phyloP scores from a whole-genome alignment of 2,113 vertebrate species.

The Anser brachyrhynchus region DNA sequence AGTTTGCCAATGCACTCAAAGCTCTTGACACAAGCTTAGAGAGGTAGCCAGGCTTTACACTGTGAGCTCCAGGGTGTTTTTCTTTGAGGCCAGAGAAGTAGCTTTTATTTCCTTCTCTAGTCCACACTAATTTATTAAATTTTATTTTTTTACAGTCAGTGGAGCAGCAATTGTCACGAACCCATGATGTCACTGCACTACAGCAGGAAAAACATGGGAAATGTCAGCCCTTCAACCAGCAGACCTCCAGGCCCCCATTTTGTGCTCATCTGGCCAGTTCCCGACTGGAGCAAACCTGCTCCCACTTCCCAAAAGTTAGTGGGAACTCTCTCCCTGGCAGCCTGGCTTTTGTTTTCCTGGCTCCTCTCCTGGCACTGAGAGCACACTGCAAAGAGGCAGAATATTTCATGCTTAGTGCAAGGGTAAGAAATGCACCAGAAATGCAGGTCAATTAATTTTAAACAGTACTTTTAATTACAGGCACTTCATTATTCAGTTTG shows the following conservation, averaged over 20 bases:
- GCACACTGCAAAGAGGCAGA: neutral
- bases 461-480: conserved; percentile 15
- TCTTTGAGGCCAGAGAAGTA: neutral
- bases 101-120: neutral
- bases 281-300: neutral
- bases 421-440: neutral
- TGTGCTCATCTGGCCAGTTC: neutral
- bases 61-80: neutral
- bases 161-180: neutral
- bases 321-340: neutral
- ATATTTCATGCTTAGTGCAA: neutral
- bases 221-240: neutral
- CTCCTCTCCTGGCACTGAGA: neutral
- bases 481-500: neutral
- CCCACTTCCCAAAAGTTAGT: neutral
- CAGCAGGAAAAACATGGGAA: neutral
- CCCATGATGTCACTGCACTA: neutral
- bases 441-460: neutral
- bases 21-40: neutral
- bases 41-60: neutral
- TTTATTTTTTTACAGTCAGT: neutral
- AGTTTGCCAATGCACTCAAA: neutral
- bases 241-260: neutral
- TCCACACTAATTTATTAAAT: rapidly evolving
- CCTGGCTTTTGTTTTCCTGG: neutral